Percentiles rank a stretch among this genome's conserved stretches.
phyloP scores from a whole-genome alignment of 2,888 invertebrate genomes.

The Dromius quadrimaculatus region DNA sequence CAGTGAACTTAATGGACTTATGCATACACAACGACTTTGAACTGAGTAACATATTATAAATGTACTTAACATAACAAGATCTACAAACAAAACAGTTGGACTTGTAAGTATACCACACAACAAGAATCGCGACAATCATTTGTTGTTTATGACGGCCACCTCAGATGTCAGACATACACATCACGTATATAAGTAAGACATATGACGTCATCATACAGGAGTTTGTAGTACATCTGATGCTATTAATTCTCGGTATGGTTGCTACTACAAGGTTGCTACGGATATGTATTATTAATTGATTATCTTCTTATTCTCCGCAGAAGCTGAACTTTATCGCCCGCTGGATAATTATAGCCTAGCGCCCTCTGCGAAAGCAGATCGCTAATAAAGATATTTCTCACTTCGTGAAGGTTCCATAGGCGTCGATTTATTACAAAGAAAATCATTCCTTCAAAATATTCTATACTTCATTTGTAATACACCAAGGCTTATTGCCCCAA shows the following conservation, averaged over 20 bases:
- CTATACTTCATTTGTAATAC: too few species aligned
- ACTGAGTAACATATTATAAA: conserved; percentile 22
- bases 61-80: conserved; percentile 21
- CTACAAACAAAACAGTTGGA: conserved; percentile 24
- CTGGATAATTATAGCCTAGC: conserved; percentile 36
- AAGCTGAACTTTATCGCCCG: conserved; percentile 22
- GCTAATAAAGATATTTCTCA: conserved; percentile 10
- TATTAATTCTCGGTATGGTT: conserved; percentile 33
- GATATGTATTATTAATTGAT: conserved; percentile 46
- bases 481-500: too few species aligned
- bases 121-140: conserved; percentile 21
- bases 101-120: conserved; percentile 10
- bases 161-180: conserved; percentile 46
- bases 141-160: conserved; percentile 47
- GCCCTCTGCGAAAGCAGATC: conserved; percentile 18
- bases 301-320: conserved; percentile 32
- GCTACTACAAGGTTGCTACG: conserved; percentile 42
- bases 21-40: too few species aligned
- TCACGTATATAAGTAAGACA: conserved; percentile 13
- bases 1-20: too few species aligned
- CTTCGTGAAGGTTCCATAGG: neutral
- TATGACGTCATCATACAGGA: conserved; percentile 9
- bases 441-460: too few species aligned
- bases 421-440: too few species aligned
- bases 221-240: conserved; percentile 34